These are phyloP conservation scores for Pachymerium ferrugineum DNA, from an alignment of 2,888 invertebrate genomes.

Conservation along the genomic window DNA sequence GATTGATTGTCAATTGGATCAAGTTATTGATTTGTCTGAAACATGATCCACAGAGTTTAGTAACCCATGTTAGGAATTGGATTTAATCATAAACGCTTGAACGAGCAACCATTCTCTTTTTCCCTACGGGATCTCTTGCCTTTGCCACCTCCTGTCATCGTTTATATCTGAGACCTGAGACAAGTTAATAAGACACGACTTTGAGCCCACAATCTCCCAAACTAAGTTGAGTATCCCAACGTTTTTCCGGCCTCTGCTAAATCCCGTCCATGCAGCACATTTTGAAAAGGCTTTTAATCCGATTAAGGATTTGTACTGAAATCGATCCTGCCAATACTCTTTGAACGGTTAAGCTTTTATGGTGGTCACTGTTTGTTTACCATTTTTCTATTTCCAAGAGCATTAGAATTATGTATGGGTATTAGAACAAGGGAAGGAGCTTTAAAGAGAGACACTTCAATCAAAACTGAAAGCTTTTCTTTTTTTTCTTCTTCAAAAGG, in stretches of 20 bases:
- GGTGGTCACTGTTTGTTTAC: slow-evolving; percentile 18
- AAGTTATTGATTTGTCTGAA: slow-evolving; percentile 10
- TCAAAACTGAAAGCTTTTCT: not conserved
- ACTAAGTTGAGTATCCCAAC: not conserved
- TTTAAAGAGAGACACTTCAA: not conserved
- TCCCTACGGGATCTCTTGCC: not conserved
- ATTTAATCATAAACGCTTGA: slow-evolving; percentile 6
- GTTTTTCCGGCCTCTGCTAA: not conserved
- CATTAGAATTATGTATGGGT: slow-evolving; percentile 19
- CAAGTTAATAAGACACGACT: slow-evolving; percentile 21
- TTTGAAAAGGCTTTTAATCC: slow-evolving; percentile 22
- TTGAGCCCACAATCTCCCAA: not conserved
- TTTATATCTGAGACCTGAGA: not conserved
- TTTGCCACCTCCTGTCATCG: not conserved
- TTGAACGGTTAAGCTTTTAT: not conserved
- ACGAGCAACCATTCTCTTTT: not conserved
- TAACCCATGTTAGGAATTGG: slow-evolving; percentile 1
- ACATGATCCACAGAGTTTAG: not conserved
- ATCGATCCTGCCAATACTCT: slow-evolving; percentile 27
- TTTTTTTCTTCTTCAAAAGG: too few relatives aligned
- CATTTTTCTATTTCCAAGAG: slow-evolving; percentile 18
- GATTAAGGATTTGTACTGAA: slow-evolving; percentile 13
- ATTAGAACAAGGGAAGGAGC: not conserved
- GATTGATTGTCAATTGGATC: slow-evolving; percentile 23
- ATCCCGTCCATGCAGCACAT: slow-evolving; percentile 23